phyloP scores from a whole-genome alignment of 2,797 vertebrate genomes.

The Dallia pectoralis region DNA sequence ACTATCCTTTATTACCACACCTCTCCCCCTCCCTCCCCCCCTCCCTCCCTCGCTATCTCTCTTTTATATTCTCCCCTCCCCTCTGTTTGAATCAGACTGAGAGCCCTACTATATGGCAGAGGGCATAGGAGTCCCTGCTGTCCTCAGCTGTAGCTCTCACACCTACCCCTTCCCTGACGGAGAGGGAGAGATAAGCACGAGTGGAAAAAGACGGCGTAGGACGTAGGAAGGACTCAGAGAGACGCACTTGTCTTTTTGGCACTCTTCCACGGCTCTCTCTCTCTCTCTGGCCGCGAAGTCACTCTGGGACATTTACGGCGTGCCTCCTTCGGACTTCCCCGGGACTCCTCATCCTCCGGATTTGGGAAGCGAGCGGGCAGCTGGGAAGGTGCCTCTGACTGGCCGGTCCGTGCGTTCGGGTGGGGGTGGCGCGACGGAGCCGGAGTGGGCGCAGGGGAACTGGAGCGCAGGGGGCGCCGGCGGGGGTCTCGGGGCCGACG shows the following conservation, averaged over 20 bases:
- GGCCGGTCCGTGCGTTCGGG: constrained; percentile 56
- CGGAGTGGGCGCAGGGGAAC: constrained; percentile 70
- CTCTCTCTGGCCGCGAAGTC: constrained; percentile 8
- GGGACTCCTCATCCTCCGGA: constrained; percentile 46
- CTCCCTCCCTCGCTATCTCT: constrained; percentile 50
- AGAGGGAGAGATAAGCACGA: constrained; percentile 8
- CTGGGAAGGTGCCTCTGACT: constrained; percentile 63
- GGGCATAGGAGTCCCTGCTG: constrained; percentile 48
- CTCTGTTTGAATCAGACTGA: constrained; percentile 45
- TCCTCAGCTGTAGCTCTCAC: constrained; percentile 26
- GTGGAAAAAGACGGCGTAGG: constrained; percentile 34
- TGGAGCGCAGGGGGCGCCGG: constrained; percentile 69
- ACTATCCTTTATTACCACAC: not conserved
- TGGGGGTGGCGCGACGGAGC: constrained; percentile 47
- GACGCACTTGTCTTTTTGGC: constrained; percentile 47
- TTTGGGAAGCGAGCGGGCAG: constrained; percentile 60
- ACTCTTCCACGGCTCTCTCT: constrained; percentile 41
- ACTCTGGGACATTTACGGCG: not conserved
- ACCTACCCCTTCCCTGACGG: constrained; percentile 21
- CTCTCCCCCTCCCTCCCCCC: constrained; percentile 52
- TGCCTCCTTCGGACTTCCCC: constrained; percentile 39
- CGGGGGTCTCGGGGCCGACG: constrained; percentile 28
- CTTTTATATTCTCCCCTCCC: constrained; percentile 37
- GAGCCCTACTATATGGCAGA: constrained; percentile 52
- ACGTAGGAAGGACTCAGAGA: constrained; percentile 50